Evolutionary conservation across 1,140 invertebrate species (phyloP).

Genomic region (Drosophila orena): DNA sequence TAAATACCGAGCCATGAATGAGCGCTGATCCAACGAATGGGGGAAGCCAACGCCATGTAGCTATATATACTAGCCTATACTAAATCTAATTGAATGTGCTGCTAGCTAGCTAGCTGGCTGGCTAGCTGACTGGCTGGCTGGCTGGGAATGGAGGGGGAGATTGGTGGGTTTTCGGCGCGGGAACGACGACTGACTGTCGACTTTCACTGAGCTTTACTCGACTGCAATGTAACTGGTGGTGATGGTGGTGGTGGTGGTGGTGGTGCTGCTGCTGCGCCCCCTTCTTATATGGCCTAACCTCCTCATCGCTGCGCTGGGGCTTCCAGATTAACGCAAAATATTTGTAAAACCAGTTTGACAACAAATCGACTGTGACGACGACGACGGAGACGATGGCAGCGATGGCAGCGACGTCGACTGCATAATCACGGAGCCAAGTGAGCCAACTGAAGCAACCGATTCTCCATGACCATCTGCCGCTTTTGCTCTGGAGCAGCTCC

Average conservation of each 20-base stretch:
- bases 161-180: no score
- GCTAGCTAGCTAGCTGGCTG: conserved; percentile 37
- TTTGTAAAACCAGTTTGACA: conserved; percentile 83
- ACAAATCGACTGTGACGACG: conserved; percentile 78
- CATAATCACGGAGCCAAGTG: conserved; percentile 67
- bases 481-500: conserved; percentile 63
- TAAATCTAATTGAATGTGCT: conserved; percentile 81
- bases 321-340: conserved; percentile 80
- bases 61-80: conserved; percentile 16
- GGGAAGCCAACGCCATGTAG: conserved; percentile 36
- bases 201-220: conserved; percentile 78
- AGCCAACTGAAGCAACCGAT: conserved; percentile 11
- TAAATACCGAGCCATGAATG: conserved; percentile 70
- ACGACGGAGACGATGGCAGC: neutral
- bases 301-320: conserved; percentile 49
- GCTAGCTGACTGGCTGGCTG: no score
- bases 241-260: conserved; percentile 26
- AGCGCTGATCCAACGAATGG: conserved; percentile 35
- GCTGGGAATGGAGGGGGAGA: no score
- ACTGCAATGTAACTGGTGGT: conserved; percentile 67
- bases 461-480: conserved; percentile 66
- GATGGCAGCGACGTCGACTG: conserved; percentile 53
- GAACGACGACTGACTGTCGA: conserved; percentile 34
- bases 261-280: conserved; percentile 2
- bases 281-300: neutral